Evolutionary conservation across 1,140 invertebrate genomes (phyloP), one percentile per base, ranked within the genome.

Genomic region (Sinella curviseta): DNA sequence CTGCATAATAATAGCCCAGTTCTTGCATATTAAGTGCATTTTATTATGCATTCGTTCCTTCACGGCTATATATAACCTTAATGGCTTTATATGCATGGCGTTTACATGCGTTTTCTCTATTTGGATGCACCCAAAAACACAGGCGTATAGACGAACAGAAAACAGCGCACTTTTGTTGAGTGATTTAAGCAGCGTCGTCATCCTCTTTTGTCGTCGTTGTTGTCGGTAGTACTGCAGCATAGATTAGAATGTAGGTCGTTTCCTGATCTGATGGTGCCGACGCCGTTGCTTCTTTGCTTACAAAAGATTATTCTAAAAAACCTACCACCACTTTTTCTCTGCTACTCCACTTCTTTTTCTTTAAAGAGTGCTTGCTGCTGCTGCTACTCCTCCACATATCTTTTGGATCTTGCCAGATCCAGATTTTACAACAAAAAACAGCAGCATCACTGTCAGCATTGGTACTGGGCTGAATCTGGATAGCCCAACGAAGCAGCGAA

Each of bases 1-100:
- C 57, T 60, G 57, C 57, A 60, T 60, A 60, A 60, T 60, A 60
- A 60, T 60, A 60, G 24, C 24, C 57, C 57, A 26, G 14, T 60
- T 26, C 57, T 60, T 60, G 12, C 57, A 48, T 60, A 17, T 60
- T 26, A 60, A 17, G 57, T 60, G 57, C 57, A 60, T 60, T 48
- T 8, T 48, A 26, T 60, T 60, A 60, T 60, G 57, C 57, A 60
- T 60, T 60, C 57, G 4, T 60, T n/a, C 8, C 8, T 48, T 48
- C 8, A 8, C 8, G 8, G 39, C 20, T 48, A 48, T 48, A 48
- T 48, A 48, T 20, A 48, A 8, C 20, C 8, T 48, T 20, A 48
- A n/a, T n/a, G n/a, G n/a, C n/a, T 48, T 48, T 48, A 8, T 12
- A 48, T 48, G 20, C 39, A 48, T 20, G 20, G 20, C 39, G 20